These are phyloP conservation scores for Pterophyllum scalare DNA, from an alignment of 2,113 vertebrate species.

Conservation along the genomic window DNA sequence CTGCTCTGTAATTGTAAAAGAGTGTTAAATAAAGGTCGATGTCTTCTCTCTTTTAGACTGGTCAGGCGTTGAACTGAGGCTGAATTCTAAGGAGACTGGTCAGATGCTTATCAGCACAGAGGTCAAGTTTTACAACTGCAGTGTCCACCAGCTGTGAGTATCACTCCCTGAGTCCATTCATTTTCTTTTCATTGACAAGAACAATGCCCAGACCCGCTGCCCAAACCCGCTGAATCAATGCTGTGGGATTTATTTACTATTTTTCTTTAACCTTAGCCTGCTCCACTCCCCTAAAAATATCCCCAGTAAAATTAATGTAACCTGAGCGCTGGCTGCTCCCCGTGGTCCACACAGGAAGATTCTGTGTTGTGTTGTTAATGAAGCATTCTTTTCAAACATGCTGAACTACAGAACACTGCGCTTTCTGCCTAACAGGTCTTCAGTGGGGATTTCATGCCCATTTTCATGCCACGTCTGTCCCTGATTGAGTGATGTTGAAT, in stretches of 20 bases:
- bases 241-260: constrained; percentile 59
- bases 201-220: neutral
- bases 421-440: constrained; percentile 42
- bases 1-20: neutral
- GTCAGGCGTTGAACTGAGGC: constrained; percentile 92
- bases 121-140: constrained; percentile 99
- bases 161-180: neutral
- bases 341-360: constrained; percentile 41
- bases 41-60: constrained; percentile 85
- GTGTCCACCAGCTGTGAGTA: constrained; percentile 96
- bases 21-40: neutral
- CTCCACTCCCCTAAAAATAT: constrained; percentile 56
- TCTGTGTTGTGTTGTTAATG: constrained; percentile 43
- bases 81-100: constrained; percentile 94
- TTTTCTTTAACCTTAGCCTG: constrained; percentile 40
- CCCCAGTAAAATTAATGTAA: constrained; percentile 57
- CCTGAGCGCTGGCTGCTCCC: constrained; percentile 60
- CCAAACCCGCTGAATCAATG: constrained; percentile 41
- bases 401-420: constrained; percentile 12
- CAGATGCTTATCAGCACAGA: constrained; percentile 97
- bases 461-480: constrained; percentile 41
- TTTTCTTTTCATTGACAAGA: constrained; percentile 14
- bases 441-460: constrained; percentile 48
- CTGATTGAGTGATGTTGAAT: constrained; percentile 58
- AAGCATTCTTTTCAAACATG: constrained; percentile 42